phyloP scores from a whole-genome alignment of 1,140 invertebrate genomes.

The Odontomachus brunneus region DNA sequence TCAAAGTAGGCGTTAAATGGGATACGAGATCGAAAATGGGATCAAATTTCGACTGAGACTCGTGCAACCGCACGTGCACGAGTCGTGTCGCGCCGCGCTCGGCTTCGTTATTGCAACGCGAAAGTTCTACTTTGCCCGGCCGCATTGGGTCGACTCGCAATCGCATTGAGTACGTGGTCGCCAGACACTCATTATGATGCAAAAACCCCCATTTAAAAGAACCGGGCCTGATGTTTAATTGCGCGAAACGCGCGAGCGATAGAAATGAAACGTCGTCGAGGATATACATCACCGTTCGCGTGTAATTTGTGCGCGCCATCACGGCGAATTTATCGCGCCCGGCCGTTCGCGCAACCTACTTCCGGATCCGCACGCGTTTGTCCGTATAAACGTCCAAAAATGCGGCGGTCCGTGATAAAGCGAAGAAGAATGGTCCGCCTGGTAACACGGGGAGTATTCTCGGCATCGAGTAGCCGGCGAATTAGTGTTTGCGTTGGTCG shows the following conservation, averaged over 20 bases:
- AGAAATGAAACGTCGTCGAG: not conserved
- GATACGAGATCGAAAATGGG: no score
- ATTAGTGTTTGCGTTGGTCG: not conserved
- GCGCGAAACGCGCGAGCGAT: not conserved
- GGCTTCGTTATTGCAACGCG: not conserved
- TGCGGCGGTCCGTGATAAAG: not conserved
- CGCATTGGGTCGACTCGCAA: no score
- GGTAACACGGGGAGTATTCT: not conserved
- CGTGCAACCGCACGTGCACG: conserved; percentile 7
- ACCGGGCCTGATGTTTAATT: not conserved
- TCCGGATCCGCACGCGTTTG: not conserved
- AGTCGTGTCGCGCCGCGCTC: not conserved
- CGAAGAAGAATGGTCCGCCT: not conserved
- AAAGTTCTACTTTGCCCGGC: no score
- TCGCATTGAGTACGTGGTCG: no score
- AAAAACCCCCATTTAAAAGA: no score
- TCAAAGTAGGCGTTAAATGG: no score
- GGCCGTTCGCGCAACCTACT: not conserved
- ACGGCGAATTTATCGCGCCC: no score
- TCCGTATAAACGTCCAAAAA: conserved; percentile 20
- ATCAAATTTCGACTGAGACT: no score
- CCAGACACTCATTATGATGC: not conserved
- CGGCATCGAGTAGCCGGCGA: not conserved
- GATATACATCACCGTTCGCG: not conserved
- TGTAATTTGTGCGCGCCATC: conserved; percentile 3